phyloP scores from a whole-genome alignment of 2,888 invertebrate genomes.

The Pristionchus japonicus region DNA sequence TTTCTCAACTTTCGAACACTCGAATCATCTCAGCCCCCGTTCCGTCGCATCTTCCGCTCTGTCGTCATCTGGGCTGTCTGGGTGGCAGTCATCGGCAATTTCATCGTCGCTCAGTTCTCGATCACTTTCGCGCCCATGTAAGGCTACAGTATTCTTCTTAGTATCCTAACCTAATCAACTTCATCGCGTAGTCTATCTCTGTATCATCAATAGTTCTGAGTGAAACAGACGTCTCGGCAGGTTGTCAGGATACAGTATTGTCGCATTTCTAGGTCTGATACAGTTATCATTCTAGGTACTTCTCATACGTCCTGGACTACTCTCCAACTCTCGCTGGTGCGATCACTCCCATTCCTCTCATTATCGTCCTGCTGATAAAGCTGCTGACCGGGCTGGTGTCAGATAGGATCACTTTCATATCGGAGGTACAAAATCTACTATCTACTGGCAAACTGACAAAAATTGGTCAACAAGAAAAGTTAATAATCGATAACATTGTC shows the following conservation, averaged over 20 bases:
- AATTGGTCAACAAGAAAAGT: too few relatives aligned
- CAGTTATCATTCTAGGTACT: constrained; percentile 50
- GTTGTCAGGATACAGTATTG: too few relatives aligned
- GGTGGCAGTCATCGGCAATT: constrained; percentile 37
- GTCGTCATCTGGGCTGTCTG: not conserved
- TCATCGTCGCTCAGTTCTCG: constrained; percentile 45
- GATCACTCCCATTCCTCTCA: constrained; percentile 54
- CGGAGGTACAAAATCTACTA: too few relatives aligned
- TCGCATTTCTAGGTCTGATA: too few relatives aligned
- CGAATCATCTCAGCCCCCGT: constrained; percentile 22
- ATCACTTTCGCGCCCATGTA: constrained; percentile 47
- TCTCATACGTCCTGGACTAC: constrained; percentile 56
- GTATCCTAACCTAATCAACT: too few relatives aligned
- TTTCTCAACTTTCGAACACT: not conserved
- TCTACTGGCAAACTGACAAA: too few relatives aligned
- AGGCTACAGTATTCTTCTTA: not conserved
- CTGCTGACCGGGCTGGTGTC: constrained; percentile 60
- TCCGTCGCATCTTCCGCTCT: constrained; percentile 3
- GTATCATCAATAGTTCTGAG: too few relatives aligned
- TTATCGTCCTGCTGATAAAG: constrained; percentile 56
- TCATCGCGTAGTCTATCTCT: too few relatives aligned
- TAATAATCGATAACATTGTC: not conserved
- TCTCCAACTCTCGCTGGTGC: constrained; percentile 56
- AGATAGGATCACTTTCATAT: constrained; percentile 58
- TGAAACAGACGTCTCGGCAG: too few relatives aligned